Base-by-base conservation (phyloP, 1,140 invertebrate genomes). In the Ceratina japonica region DNA sequence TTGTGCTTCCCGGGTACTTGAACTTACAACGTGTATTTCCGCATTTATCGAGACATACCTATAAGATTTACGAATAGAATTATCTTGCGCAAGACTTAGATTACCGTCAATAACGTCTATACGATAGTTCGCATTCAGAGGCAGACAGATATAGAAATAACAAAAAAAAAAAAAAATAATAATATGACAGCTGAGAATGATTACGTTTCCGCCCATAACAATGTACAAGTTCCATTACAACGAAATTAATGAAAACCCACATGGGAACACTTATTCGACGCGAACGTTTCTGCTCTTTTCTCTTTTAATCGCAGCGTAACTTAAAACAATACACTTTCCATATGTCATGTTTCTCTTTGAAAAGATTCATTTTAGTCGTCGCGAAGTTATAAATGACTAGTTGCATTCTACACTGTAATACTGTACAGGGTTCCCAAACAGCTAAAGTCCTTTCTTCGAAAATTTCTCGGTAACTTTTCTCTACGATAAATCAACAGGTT, bases 341-440 rank as follows among this genome's bases (percentile, higher is more conserved):
- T 22, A 75, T 52, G 54, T 65, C 82, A 44, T 70, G 52, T 66
- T 73, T 54, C 79, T 69, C 58, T 44, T 74, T 58, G 70, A 71
- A 73, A 70, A 71, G 75, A 76, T 86, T 75, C 61, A 83, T 58
- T 83, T 85, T 80, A 80, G 52, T 58, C 54, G 31, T 82, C 79
- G 78, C 61, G 79, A 75, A 85, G 81, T 51, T 63, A 49, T 82
- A 85, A 75, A 85, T 87, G 83, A 87, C 83, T 87, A 87, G 80
- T 85, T 85, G 71, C 15, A 87, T 82, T 79, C 83, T 87, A 87
- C 49, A 66, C 72, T 31, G 51, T 79, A 79, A 80, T 82, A 79
- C 22, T 66, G 58, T 83, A 83, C 71, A 78, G 75, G 75, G 75
- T 56, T 78, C n/a, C 31, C 49, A 63, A 56, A 20, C 54, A 16